These are phyloP conservation scores for Haemorhous mexicanus DNA, from an alignment of 2,113 vertebrate species.

Conservation along the genomic window DNA sequence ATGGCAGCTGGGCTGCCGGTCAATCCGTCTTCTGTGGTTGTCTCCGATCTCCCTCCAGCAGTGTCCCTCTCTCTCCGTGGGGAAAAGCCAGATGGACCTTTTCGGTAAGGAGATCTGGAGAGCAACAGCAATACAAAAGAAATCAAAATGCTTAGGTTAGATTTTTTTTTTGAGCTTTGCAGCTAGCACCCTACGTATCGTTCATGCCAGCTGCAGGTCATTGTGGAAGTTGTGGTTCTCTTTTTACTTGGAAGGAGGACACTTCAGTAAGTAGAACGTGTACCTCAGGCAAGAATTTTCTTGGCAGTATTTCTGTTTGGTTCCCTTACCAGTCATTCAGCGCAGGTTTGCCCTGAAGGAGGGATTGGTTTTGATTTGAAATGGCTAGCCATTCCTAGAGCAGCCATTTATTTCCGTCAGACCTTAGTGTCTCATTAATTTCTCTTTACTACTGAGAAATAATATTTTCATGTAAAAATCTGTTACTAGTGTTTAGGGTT, in stretches of 20 bases:
- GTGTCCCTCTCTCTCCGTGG: conserved; percentile 74
- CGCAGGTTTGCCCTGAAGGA: background rate
- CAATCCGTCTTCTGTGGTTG: conserved; percentile 53
- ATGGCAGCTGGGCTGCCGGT: conserved; percentile 48
- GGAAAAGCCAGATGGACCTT: conserved; percentile 77
- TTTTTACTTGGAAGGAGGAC: background rate
- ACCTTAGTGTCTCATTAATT: background rate
- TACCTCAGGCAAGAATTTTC: background rate
- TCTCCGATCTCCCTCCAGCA: conserved; percentile 70
- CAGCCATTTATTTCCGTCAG: background rate
- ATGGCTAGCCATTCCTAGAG: background rate
- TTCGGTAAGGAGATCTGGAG: conserved; percentile 65
- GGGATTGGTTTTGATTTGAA: background rate
- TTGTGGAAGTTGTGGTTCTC: background rate
- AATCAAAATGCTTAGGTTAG: background rate
- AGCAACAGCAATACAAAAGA: background rate
- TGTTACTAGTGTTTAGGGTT: background rate
- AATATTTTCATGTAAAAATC: background rate
- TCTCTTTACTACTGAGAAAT: background rate
- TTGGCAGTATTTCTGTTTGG: background rate
- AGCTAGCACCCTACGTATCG: fast-evolving
- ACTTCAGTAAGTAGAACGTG: background rate
- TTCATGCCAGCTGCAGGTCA: background rate
- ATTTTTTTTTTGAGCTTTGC: background rate
- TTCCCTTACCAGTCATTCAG: background rate